Evolutionary conservation across 1,140 invertebrate species (phyloP), one percentile per base, ranked within the genome.

Genomic region (Acromyrmex charruanus): DNA sequence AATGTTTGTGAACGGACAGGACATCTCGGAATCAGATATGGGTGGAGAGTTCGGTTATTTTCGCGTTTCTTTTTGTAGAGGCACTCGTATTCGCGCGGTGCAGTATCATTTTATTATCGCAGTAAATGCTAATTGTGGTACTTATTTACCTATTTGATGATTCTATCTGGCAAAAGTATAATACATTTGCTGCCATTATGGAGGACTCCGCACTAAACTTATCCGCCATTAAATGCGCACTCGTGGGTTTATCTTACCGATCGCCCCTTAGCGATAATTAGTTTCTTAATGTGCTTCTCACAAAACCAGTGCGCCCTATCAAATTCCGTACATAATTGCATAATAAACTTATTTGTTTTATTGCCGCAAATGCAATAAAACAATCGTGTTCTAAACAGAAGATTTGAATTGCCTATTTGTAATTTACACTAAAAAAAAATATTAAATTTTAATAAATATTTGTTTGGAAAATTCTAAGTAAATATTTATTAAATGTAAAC

Each of bases 131-230:
- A 91, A 90, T 92, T 81, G 80, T 63, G 63, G 86, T 88, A 89
- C 87, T 92, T 87, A 91, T 90, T 92, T 92, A 88, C 85, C 87
- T 91, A 91, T 90, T 91, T 93, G 90, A 93, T 92, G 88, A 91
- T 91, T 90, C 84, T 74, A 88, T 81, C 77, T 66, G 86, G 88
- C 89, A 87, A 92, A 92, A 92, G 87, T 90, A 92, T 89, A 87
- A 90, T 80, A 87, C 88, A 16, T 86, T 72, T 77, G n/a, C 61
- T 49, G 14, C 21, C 18, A 55, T 77, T 74, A 69, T 44, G 31
- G 58, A 14, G 35, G 31, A 53, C 55, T 77, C 72, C 72, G 72
- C 87, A 91, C 77, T 89, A 89, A 91, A 77, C 75, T 88, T 82
- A 85, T 85, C 81, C 85, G 69, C 61, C 65, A 59, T 88, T 82